phyloP scores from a whole-genome alignment of 2,113 vertebrate genomes.

The Cygnus buccinator region DNA sequence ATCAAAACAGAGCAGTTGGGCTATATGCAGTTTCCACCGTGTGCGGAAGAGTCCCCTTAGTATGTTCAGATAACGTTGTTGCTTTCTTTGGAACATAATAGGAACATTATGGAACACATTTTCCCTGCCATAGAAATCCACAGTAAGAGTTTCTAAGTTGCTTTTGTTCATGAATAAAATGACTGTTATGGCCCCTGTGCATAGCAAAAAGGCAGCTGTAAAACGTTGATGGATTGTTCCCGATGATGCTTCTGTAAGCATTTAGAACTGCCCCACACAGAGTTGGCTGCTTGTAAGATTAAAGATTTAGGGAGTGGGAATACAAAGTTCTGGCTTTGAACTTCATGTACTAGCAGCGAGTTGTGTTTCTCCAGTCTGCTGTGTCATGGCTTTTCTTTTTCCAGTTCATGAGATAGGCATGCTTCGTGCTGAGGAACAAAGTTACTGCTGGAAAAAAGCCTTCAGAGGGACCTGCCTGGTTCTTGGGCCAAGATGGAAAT shows the following conservation, averaged over 20 bases:
- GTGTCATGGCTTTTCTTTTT: conserved; percentile 63
- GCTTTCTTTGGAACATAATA: not conserved
- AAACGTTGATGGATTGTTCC: conserved; percentile 26
- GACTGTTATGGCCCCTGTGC: not conserved
- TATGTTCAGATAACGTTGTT: not conserved
- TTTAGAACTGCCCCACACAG: conserved; percentile 26
- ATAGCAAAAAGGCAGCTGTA: conserved; percentile 10
- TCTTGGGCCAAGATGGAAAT: conserved; percentile 23
- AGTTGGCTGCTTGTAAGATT: conserved; percentile 4
- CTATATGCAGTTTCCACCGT: not conserved
- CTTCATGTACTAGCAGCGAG: conserved; percentile 36
- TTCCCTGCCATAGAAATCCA: not conserved
- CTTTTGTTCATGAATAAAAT: not conserved
- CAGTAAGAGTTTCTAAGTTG: not conserved
- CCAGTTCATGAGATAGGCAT: conserved; percentile 49
- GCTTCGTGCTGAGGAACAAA: conserved; percentile 23
- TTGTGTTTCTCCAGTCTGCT: conserved; percentile 39
- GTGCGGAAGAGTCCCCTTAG: not conserved
- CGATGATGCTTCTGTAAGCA: not conserved
- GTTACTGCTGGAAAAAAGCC: conserved; percentile 31
- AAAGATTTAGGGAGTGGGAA: not conserved
- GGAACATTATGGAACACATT: not conserved
- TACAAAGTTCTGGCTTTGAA: conserved; percentile 49
- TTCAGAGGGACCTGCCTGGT: conserved; percentile 33
- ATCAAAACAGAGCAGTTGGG: not conserved